These are phyloP conservation scores for Scolopax mira DNA, from an alignment of 2,113 vertebrate genomes.

Conservation along the genomic window DNA sequence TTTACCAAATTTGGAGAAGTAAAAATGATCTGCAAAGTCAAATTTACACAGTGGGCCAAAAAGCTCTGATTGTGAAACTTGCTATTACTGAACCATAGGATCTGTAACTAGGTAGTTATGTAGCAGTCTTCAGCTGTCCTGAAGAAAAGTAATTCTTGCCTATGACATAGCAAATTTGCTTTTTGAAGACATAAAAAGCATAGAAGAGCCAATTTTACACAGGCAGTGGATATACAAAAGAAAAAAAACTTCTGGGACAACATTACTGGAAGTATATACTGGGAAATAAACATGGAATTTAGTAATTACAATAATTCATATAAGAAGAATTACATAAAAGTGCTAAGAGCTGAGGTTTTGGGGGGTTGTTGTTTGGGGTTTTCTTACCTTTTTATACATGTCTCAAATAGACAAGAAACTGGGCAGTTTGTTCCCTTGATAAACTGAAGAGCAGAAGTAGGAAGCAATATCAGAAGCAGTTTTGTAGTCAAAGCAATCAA, in stretches of 20 bases:
- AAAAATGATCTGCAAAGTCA: not conserved
- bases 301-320: not conserved
- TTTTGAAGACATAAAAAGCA: not conserved
- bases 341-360: not conserved
- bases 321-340: not conserved
- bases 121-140: not conserved
- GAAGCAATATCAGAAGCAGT: not conserved
- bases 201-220: not conserved
- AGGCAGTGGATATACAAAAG: not conserved
- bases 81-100: not conserved
- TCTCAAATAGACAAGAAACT: not conserved
- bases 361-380: too few relatives aligned
- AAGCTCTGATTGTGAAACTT: not conserved
- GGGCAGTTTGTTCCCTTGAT: not conserved
- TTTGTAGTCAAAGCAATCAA: not conserved
- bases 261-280: not conserved
- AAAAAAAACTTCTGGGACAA: not conserved
- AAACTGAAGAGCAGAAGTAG: not conserved
- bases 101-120: not conserved
- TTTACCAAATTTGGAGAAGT: not conserved
- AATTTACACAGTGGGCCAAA: not conserved
- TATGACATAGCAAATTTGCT: not conserved
- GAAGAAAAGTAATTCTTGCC: not conserved
- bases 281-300: not conserved
- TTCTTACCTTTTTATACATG: rapidly evolving